Base-by-base conservation (phyloP, 2,113 vertebrate genomes). In the Pachyramphus minor region DNA sequence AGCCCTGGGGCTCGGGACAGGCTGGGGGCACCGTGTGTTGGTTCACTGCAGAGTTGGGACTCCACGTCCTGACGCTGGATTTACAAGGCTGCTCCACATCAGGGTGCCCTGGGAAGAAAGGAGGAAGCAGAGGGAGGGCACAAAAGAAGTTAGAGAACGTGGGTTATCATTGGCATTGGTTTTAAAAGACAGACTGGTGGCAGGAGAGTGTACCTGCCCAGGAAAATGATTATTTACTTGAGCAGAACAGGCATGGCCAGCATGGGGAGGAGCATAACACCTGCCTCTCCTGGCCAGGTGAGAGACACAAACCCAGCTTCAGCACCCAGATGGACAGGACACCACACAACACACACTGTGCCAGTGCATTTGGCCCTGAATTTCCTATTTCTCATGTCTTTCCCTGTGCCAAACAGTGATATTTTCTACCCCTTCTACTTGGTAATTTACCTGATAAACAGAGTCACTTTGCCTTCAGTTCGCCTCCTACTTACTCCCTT, bases 41-140 rank as follows among this genome's bases (percentile, higher is more conserved):
- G 97, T 99, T 99, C 58, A 98, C 99, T 7, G 98, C 98, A 0
- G 99, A 98, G 83, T 99, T 99, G 58, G 99, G 99, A 66, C 99
- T 99, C 99, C 99, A 99, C 0, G 99, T 99, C 55, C 98, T 98
- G 56, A 99, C 99, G 9, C 99, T 99, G 94, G 99, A 98, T 95
- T 99, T 99, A 83, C 99, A 99, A 18, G 98, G 98, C 94, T 99
- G 99, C 95, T 99, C 99, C 64, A 99, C 99, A 9, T 99, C 99
- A 84, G 99, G 99, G 77, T 99, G 99, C n/a, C 99, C 99, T 99
- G 90, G 52, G 75, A 78, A 74, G 93, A 91, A 83, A n/a, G 45
- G 30, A 80, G 39, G 35, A 81, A 89, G 42, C 4, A 85, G 72
- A 81, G 28, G 62, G 28, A 83, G 9, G 30, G n/a, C 35, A 73